Conservation (phyloP, 2,797 vertebrate species). For the Sternotherus odoratus region DNA sequence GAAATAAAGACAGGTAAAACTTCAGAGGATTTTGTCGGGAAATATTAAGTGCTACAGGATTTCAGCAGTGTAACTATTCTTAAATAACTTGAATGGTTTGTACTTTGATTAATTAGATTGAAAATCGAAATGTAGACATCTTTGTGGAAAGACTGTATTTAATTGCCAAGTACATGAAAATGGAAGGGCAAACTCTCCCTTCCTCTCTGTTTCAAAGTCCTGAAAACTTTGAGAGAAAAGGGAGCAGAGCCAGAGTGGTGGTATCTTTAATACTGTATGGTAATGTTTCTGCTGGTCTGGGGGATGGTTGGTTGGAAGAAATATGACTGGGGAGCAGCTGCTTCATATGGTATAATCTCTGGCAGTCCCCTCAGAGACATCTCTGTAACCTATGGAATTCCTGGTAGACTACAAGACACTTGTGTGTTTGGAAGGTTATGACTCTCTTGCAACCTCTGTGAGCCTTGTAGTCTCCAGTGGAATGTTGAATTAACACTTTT, state of each 20-base stretch:
- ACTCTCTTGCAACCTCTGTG: background rate
- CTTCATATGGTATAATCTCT: background rate
- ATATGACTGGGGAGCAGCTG: background rate
- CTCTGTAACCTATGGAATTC: background rate
- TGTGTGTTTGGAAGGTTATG: background rate
- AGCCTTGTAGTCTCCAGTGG: background rate
- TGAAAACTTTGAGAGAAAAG: background rate
- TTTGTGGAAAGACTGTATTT: background rate
- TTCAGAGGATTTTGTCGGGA: background rate
- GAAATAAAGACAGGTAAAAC: background rate
- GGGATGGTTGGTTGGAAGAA: background rate
- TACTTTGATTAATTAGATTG: background rate
- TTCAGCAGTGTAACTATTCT: background rate
- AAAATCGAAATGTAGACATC: background rate
- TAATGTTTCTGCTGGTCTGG: fast-evolving
- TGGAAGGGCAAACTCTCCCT: background rate
- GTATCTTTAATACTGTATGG: background rate
- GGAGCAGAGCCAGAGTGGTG: background rate
- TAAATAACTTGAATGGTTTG: background rate
- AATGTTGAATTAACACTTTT: background rate
- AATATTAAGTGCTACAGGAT: background rate
- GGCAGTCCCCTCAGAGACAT: background rate
- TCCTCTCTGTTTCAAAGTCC: background rate
- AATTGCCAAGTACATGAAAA: background rate
- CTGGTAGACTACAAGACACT: background rate